Percentiles rank a stretch among this genome's conserved stretches.
Conservation (phyloP, 2,888 invertebrate species). For the Piscicola geometra region DNA sequence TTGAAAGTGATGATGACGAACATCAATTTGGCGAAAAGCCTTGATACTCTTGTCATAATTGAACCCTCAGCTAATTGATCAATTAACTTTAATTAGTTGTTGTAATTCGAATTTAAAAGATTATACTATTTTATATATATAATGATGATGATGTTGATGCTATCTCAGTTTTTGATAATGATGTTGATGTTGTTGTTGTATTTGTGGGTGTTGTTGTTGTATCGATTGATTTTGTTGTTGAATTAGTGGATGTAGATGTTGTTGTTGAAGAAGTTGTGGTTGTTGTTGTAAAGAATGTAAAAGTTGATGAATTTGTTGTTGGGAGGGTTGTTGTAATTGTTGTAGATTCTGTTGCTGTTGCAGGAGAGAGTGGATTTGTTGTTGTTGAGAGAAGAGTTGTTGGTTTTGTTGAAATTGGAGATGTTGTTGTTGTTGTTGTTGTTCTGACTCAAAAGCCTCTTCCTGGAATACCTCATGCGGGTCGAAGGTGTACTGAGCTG, state of each 20-base stretch:
- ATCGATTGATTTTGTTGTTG: not conserved
- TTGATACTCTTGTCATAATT: too few species aligned
- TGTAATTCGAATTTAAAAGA: too few species aligned
- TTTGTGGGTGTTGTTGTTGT: too few species aligned
- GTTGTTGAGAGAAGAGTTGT: too few species aligned
- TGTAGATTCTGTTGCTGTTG: not conserved
- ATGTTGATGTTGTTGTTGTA: too few species aligned
- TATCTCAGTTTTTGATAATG: not conserved
- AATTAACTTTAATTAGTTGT: too few species aligned
- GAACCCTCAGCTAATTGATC: too few species aligned
- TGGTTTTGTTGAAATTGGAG: not conserved
- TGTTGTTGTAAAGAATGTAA: too few species aligned
- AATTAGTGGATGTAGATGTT: not conserved
- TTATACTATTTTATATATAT: not conserved
- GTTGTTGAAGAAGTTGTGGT: not conserved
- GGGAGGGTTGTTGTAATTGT: not conserved
- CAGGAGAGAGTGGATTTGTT: not conserved
- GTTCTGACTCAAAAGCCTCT: not conserved
- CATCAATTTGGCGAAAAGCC: too few species aligned
- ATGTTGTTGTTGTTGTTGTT: not conserved
- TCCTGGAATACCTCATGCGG: not conserved
- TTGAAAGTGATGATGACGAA: too few species aligned
- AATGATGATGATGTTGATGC: constrained; percentile 2
- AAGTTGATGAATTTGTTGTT: too few species aligned
- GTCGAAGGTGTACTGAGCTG: constrained; percentile 9